Base-by-base conservation (phyloP, 2,113 vertebrate species). In the Vireo altiloquus region DNA sequence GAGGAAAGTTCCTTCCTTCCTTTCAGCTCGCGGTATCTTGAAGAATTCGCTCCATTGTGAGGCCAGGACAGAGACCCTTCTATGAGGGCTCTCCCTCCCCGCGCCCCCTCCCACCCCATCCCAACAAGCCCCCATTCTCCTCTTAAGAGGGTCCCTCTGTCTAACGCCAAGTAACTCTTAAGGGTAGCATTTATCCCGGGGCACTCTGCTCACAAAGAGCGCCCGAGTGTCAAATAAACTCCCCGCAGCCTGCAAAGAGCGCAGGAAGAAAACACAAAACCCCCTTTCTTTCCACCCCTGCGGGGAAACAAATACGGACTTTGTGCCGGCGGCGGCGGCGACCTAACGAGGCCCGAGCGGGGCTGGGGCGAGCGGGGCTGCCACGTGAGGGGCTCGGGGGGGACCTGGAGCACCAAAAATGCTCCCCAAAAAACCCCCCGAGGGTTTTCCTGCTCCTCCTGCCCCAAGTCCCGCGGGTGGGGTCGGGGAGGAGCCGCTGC, bases 121-220 rank as follows among this genome's bases (percentile, higher is more conserved):
- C 95, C 98, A 99, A 99, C 99, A 99, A 99, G 98, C 98, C 98
- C 98, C 98, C 98, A 98, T 99, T 99, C 98, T 99, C 98, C 98
- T 96, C 98, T 99, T 98, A 98, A 99, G 99, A 99, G 99, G 99
- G 98, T 99, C 98, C 98, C 98, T 99, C 98, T 99, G 99, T 99
- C 99, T 98, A 97, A 97, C 97, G 98, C 98, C 98, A 98, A 99
- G 98, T 98, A 98, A 98, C 99, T 99, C 99, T 99, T 98, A 98
- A 95, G 98, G 99, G 98, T 96, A 98, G 98, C 98, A 98, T 98
- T 99, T 99, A 99, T 98, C 98, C 98, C 95, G 98, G 97, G 98
- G 98, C 98, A 98, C 98, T 99, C 98, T 91, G 98, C 98, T 96
- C 98, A 99, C 99, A 99, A 99, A 99, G 98, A 98, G 98, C 82